Conservation (phyloP, 1,140 invertebrate genomes). For the Rhopalosiphum maidis region DNA sequence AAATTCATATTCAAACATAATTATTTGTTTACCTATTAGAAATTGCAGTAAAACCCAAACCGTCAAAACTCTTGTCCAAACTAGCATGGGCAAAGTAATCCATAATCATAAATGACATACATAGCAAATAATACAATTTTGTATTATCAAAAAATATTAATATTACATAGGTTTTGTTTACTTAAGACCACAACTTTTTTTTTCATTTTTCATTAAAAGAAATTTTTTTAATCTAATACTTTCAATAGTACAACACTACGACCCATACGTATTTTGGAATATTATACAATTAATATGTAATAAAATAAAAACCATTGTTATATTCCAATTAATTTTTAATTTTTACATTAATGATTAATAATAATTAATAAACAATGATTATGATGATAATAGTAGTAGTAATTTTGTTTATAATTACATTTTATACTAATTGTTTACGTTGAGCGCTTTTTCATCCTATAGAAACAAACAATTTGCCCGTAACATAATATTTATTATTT, state of each 20-base stretch:
- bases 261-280: no score
- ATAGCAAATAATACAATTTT: not conserved
- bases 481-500: not conserved
- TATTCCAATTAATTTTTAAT: not conserved
- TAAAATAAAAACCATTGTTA: not conserved
- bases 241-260: no score
- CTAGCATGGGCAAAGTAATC: not conserved
- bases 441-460: not conserved
- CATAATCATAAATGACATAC: not conserved
- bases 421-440: not conserved
- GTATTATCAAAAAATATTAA: not conserved
- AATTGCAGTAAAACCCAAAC: not conserved
- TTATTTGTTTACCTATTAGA: not conserved
- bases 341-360: no score
- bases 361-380: no score
- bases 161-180: not conserved
- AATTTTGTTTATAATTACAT: not conserved
- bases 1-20: not conserved
- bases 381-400: not conserved
- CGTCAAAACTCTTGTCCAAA: not conserved
- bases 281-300: not conserved
- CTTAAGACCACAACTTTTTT: not conserved
- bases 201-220: not conserved
- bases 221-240: not conserved
- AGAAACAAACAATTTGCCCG: not conserved